Conservation (phyloP, 2,797 vertebrate species). For the Ceryle rudis region DNA sequence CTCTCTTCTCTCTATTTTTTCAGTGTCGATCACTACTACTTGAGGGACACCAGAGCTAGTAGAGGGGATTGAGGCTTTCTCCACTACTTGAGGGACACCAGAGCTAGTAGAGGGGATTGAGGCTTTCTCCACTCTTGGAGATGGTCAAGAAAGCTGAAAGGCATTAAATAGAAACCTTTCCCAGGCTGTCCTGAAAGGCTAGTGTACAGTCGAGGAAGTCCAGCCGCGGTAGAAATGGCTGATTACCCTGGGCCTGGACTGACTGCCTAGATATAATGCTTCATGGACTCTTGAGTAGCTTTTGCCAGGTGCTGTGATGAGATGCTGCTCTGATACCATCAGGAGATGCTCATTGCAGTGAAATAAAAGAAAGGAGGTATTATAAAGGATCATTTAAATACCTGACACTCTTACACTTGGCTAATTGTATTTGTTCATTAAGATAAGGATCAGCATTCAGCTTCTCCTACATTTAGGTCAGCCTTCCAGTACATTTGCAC, state of each 20-base stretch:
- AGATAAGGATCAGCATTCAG: constrained; percentile 68
- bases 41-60: background rate
- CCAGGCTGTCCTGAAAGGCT: background rate
- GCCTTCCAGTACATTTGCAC: constrained; percentile 70
- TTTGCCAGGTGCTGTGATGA: constrained; percentile 29
- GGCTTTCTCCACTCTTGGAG: background rate
- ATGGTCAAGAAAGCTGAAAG: background rate
- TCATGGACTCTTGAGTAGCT: background rate
- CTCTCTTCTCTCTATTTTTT: background rate
- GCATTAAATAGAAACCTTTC: background rate
- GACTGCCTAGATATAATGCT: background rate
- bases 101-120: background rate
- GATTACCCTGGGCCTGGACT: background rate
- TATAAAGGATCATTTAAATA: constrained; percentile 62
- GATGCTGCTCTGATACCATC: constrained; percentile 44
- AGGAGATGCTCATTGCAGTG: constrained; percentile 8
- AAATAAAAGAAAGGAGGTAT: constrained; percentile 60
- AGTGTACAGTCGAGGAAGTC: background rate
- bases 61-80: background rate
- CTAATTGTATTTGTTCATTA: constrained; percentile 69
- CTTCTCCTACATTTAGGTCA: constrained; percentile 63
- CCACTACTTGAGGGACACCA: background rate
- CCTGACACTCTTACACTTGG: constrained; percentile 61
- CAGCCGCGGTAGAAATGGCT: background rate
- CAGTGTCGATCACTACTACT: background rate